Base-by-base conservation (phyloP, 2,888 invertebrate genomes). In the Dione vanillae region DNA sequence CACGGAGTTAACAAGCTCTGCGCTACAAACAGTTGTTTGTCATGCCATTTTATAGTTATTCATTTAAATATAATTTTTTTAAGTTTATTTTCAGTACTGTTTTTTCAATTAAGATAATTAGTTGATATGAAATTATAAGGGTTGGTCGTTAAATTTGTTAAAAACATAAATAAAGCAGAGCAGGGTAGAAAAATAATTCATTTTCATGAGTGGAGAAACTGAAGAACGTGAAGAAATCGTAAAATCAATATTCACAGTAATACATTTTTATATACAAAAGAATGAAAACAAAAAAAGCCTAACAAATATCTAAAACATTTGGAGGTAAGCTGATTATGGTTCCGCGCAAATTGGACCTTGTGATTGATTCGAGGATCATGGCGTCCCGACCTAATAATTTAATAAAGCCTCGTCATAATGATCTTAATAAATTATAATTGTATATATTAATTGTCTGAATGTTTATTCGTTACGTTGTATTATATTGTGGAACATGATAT, bases 1-100 rank as follows among this genome's bases (percentile, higher is more conserved):
- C 65, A 37, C 69, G 51, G 35, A 41, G 47, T 56, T 73, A 71
- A 73, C 72, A 65, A 67, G 68, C 69, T 52, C 27, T 19, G 43
- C 52, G 54, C 65, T 54, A 74, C 71, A 61, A 74, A 74, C 69
- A 52, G 64, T n/a, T 35, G 41, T 52, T 56, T 49, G 65, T 69
- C 74, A 69, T 74, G 74, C 67, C 69, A 71, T 65, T 69, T 49
- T 47, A 65, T 67, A 71, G 67, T 71, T 71, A 67, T 51, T 27
- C 41, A 45, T 40, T 64, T 56, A 11, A 56, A 56, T 37, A 40
- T 14, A 64, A 20, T 11, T 14, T 20, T 41, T 12, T 20, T 19
- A 27, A 1, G 35, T 35, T 45, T 47, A 9, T 65, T 62, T 62
- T 69, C 54, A 35, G 41, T 43, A 54, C 35, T 9, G 14, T 49